Base-by-base conservation (phyloP, 1,140 invertebrate genomes). In the Ridgeia piscesae region DNA sequence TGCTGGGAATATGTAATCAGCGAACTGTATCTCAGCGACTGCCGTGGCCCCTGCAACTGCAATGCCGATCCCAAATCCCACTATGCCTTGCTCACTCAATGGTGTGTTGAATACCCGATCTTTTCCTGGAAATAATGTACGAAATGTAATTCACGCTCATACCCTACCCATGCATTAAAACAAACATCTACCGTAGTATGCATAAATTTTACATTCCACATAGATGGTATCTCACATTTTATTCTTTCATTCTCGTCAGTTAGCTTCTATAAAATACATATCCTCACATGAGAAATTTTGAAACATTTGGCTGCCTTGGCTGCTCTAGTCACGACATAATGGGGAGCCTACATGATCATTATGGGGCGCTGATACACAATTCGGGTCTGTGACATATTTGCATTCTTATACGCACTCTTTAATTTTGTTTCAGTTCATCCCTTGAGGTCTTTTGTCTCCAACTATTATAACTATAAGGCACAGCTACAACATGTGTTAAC, bases 21-120 rank as follows among this genome's bases (percentile, higher is more conserved):
- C 99, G 97, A 99, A 99, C 96, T 99, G 99, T 95, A 99, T 99
- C 97, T 99, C 99, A 33, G 99, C 99, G 93, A 99, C 99, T 0
- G 99, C 98, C 1, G 98, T 99, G 0, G 98, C 97, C 21, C 99
- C 99, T 35, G 96, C 96, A 9, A 97, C 97, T 0, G 99, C 99
- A 33, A 98, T 96, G 21, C 99, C 99, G 93, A 99, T 99, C 0
- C 98, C 99, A 96, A 99, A 99, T 0, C 99, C 99, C 11, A 97
- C 98, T 94, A 99, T 99, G 17, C 99, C 99, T 96, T 99, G 99
- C 95, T 99, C 99, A 96, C 98, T 99, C 0, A 99, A 96, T 0
- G 99, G 99, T 0, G 99, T 99, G 95, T 99, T 99, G 96, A 99
- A 99, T 0, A 99, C 98, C 31, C 99, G 96, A 91, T 98, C 97